A percentile compares a stretch with the other conserved stretches of the same genome.
Evolutionary conservation across 1,140 invertebrate species (phyloP).

Genomic region (Bombus vancouverensis): DNA sequence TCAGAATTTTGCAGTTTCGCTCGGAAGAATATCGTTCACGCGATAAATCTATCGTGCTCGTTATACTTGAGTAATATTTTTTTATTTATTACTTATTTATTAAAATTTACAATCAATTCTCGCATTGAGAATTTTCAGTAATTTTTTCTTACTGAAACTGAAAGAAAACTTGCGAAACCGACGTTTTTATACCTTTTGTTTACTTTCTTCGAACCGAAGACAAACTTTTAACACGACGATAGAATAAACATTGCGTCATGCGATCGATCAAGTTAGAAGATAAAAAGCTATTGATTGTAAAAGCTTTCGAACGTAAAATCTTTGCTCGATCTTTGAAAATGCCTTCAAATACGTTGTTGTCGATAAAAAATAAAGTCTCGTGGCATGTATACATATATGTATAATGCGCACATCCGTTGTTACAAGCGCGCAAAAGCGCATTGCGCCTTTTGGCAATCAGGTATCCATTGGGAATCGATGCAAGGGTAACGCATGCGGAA

Average conservation of each 20-base stretch:
- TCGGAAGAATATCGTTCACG: not conserved
- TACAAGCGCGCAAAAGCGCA: not conserved
- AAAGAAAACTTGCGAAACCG: not conserved
- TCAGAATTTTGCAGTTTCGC: not conserved
- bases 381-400: not conserved
- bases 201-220: not conserved
- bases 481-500: slow-evolving; percentile 14
- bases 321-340: not conserved
- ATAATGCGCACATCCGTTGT: not conserved
- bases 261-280: no score
- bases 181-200: no score
- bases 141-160: no score
- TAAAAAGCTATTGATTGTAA: no score
- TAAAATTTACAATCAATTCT: no score
- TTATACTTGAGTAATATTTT: not conserved
- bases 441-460: slow-evolving; percentile 2
- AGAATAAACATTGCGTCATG: not conserved
- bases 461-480: slow-evolving; percentile 4
- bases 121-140: no score
- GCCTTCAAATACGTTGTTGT: not conserved
- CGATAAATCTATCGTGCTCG: not conserved
- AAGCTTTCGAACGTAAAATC: not conserved
- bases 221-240: not conserved
- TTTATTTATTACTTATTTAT: no score
- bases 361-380: not conserved